Evolutionary conservation across 2,888 invertebrate species (phyloP), one percentile per base, ranked within the genome.

Genomic region (Ochlodes sylvanus): DNA sequence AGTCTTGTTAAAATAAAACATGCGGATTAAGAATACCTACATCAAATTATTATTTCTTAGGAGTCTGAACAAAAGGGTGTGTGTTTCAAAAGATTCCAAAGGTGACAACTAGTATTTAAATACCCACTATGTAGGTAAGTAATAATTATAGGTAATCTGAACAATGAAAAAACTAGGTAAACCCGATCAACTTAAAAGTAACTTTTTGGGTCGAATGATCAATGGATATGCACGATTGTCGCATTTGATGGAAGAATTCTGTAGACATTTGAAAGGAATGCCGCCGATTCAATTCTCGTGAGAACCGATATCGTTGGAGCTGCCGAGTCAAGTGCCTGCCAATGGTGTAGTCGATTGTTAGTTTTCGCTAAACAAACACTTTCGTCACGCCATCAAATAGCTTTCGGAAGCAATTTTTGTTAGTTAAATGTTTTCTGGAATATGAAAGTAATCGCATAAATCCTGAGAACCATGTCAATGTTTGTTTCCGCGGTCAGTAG

Each of bases 221-320:
- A 77, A 79, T 80, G 85, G 92, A 87, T 82, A 93, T 92, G 93
- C 93, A 93, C 93, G 92, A 93, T 88, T 92, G 88, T 89, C 77
- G 87, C 86, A 78, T 92, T 92, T 90, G 82, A 79, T 81, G 75
- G 66, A 84, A 85, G 83, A 86, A 84, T 84, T 86, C 87, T 81
- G 85, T 87, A 83, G 87, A 89, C 88, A 86, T 79, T 84, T 77
- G 73, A 76, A 77, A 76, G 86, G 86, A 90, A 90, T 91, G 87
- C 85, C 83, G 81, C 80, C 81, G 82, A 80, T 81, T 84, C 80
- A 87, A 84, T 92, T 92, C 90, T 92, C 93, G 92, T 92, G 93
- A 92, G 93, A 93, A 92, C 87, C 83, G 75, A 80, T 79, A 75
- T 74, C 75, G 73, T 76, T 71, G 72, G 76, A 78, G 76, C 76